Evolutionary conservation across 2,888 invertebrate species (phyloP).

Genomic region (Patella depressa): DNA sequence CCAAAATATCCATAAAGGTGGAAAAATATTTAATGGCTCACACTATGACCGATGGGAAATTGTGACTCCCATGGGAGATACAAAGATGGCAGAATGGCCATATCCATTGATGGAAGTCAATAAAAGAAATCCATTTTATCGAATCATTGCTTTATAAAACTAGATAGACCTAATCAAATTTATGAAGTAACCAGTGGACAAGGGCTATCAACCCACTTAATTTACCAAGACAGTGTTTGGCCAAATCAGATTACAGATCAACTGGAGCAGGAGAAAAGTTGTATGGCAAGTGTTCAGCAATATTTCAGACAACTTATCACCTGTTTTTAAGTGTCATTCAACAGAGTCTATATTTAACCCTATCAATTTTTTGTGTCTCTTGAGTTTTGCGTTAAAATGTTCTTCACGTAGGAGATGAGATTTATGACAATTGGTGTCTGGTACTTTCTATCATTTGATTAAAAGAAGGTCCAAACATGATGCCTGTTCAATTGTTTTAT

Average conservation of each 20-base stretch:
- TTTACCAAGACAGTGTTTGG: constrained; percentile 4
- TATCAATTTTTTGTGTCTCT: no score
- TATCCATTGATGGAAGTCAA: not conserved
- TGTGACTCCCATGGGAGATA: not conserved
- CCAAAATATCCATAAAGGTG: not conserved
- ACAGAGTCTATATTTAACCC: no score
- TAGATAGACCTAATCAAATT: constrained; percentile 2
- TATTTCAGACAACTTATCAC: no score
- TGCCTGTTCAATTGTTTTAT: no score
- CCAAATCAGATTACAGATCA: not conserved
- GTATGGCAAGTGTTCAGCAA: no score
- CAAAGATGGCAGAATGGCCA: not conserved
- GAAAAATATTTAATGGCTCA: not conserved
- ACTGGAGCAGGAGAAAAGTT: no score
- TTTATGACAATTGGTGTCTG: no score
- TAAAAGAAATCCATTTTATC: not conserved
- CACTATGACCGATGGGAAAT: not conserved
- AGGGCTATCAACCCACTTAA: not conserved
- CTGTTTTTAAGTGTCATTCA: no score
- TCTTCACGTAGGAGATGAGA: no score
- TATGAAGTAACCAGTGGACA: not conserved
- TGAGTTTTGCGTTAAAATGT: no score
- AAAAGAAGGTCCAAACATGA: no score
- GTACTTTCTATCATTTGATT: no score
- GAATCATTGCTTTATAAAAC: not conserved